phyloP scores from a whole-genome alignment of 2,113 vertebrate species.

The Grantiella picta region DNA sequence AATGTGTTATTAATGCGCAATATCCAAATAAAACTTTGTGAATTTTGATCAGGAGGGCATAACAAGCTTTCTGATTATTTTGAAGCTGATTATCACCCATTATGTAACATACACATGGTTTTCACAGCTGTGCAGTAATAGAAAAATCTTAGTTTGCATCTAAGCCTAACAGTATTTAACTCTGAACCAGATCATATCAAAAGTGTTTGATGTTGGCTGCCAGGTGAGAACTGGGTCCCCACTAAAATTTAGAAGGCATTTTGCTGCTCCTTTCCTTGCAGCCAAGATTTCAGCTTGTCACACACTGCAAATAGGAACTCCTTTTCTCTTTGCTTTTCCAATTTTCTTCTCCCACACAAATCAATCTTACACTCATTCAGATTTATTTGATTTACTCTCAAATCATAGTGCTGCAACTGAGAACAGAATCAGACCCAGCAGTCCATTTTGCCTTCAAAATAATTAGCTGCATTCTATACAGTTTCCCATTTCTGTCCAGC shows the following conservation, averaged over 20 bases:
- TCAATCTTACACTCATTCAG: not conserved
- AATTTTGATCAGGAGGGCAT: not conserved
- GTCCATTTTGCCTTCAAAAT: not conserved
- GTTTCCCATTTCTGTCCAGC: not conserved
- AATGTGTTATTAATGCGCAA: not conserved
- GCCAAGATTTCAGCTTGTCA: not conserved
- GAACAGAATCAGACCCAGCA: slow-evolving; percentile 52
- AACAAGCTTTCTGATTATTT: not conserved
- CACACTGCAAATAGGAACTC: not conserved
- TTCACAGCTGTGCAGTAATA: not conserved
- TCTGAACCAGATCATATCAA: not conserved
- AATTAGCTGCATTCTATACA: not conserved
- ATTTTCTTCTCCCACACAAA: not conserved
- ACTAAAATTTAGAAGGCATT: not conserved
- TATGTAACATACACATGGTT: not conserved
- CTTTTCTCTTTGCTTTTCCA: not conserved
- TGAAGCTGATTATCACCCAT: not conserved
- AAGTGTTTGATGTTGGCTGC: not conserved
- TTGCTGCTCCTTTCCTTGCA: not conserved
- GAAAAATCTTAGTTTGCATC: not conserved
- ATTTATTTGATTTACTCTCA: slow-evolving; percentile 10
- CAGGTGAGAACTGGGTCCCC: not conserved
- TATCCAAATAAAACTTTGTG: not conserved
- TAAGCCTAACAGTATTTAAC: not conserved
- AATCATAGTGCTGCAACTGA: not conserved